Conservation (phyloP, 2,888 invertebrate genomes). For the Melipona bicolor region DNA sequence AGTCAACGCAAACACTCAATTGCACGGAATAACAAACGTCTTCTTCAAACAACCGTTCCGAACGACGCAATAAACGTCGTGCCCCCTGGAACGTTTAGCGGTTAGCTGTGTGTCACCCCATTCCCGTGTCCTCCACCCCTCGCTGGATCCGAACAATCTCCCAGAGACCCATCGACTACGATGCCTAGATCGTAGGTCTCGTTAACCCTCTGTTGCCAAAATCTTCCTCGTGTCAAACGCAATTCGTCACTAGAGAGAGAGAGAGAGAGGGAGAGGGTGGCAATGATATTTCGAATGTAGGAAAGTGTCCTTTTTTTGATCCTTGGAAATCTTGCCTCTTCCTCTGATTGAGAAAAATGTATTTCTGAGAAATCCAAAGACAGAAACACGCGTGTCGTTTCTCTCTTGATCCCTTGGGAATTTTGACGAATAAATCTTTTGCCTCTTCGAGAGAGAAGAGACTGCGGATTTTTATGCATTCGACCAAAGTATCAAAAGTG, state of each 20-base stretch:
- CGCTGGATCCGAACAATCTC: slow-evolving; percentile 42
- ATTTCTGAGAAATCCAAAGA: no score
- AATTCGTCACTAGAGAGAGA: not conserved
- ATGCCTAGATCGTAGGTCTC: slow-evolving; percentile 22
- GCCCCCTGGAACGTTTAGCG: slow-evolving; percentile 14
- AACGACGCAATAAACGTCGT: slow-evolving; percentile 32
- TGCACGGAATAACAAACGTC: slow-evolving; percentile 27
- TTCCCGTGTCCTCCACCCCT: not conserved
- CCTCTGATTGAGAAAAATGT: no score
- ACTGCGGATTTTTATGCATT: no score
- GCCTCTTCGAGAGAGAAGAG: no score
- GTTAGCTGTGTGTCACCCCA: slow-evolving; percentile 37
- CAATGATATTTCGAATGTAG: not conserved
- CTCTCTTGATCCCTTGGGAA: no score
- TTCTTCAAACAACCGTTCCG: slow-evolving; percentile 27
- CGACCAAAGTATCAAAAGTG: no score
- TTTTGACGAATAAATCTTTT: no score
- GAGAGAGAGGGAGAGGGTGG: not conserved
- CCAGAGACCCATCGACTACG: slow-evolving; percentile 28
- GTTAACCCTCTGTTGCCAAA: slow-evolving; percentile 31
- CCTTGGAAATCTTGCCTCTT: not conserved
- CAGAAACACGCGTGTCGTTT: no score
- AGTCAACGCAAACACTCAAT: slow-evolving; percentile 13
- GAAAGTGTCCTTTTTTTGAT: no score
- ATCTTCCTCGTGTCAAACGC: not conserved